A percentile compares a stretch with the other conserved stretches of the same genome.
Evolutionary conservation across 2,797 vertebrate species (phyloP).

Genomic region (Sebastes trivittatus): DNA sequence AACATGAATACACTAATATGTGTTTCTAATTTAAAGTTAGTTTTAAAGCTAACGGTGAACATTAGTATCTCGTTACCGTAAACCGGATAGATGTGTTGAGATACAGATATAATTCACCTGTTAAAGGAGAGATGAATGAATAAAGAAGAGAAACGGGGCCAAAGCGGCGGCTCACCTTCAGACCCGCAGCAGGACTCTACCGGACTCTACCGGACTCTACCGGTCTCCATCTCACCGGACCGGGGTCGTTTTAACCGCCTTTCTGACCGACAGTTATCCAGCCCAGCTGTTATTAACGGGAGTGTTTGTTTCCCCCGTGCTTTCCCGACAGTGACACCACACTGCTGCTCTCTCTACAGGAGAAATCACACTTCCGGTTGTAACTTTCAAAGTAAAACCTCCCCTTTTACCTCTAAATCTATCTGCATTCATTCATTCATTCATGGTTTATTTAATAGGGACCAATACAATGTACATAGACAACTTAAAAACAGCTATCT

Average conservation of each 20-base stretch:
- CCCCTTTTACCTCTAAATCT: no score
- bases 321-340: slow-evolving; percentile 61
- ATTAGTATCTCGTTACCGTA: no score
- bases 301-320: slow-evolving; percentile 43
- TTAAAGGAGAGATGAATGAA: slow-evolving; percentile 51
- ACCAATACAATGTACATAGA: no score
- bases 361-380: slow-evolving; percentile 27
- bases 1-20: not conserved
- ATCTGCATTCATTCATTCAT: no score
- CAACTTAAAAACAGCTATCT: no score
- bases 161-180: slow-evolving; percentile 75
- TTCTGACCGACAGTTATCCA: not conserved
- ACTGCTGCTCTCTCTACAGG: slow-evolving; percentile 39
- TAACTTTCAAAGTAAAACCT: slow-evolving; percentile 49
- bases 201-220: slow-evolving; percentile 39
- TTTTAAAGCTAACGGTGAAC: no score
- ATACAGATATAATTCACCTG: no score
- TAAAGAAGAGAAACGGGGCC: slow-evolving; percentile 31
- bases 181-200: slow-evolving; percentile 72
- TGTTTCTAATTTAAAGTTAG: no score
- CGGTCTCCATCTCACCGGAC: slow-evolving; percentile 66
- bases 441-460: no score
- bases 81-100: no score
- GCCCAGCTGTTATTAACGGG: not conserved
- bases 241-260: not conserved